Conservation (phyloP, 2,797 vertebrate genomes). For the Helostoma temminkii region DNA sequence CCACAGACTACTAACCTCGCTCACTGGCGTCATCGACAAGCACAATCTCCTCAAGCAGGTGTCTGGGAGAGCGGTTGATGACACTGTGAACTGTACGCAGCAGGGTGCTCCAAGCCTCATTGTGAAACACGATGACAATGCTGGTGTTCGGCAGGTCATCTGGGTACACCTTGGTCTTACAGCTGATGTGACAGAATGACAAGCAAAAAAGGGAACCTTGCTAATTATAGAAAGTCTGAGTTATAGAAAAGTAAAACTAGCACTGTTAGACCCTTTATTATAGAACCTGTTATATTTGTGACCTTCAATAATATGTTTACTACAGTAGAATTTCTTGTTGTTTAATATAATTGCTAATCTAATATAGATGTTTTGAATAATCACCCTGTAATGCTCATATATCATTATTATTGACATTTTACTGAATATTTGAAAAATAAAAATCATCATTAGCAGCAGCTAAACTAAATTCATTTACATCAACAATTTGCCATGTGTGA, state of each 20-base stretch:
- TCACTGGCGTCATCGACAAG: constrained; percentile 98
- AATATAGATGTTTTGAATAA: background rate
- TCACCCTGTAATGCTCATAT: background rate
- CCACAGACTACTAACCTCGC: constrained; percentile 85
- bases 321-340: background rate
- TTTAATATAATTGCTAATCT: too few relatives aligned
- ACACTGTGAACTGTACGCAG: constrained; percentile 94
- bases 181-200: constrained; percentile 82
- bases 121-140: constrained; percentile 98
- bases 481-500: too few relatives aligned
- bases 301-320: background rate
- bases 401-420: background rate
- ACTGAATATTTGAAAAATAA: background rate
- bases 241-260: background rate
- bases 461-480: background rate
- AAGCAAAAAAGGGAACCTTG: background rate
- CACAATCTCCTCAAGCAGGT: constrained; percentile 91
- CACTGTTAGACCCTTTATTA: background rate
- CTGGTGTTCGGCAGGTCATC: constrained; percentile 95
- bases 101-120: constrained; percentile 98
- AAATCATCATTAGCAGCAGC: background rate
- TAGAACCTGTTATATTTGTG: too few relatives aligned
- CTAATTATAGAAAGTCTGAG: background rate
- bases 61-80: constrained; percentile 90
- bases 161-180: constrained; percentile 92